phyloP scores from a whole-genome alignment of 1,140 invertebrate species.

The Drosophila asahinai region DNA sequence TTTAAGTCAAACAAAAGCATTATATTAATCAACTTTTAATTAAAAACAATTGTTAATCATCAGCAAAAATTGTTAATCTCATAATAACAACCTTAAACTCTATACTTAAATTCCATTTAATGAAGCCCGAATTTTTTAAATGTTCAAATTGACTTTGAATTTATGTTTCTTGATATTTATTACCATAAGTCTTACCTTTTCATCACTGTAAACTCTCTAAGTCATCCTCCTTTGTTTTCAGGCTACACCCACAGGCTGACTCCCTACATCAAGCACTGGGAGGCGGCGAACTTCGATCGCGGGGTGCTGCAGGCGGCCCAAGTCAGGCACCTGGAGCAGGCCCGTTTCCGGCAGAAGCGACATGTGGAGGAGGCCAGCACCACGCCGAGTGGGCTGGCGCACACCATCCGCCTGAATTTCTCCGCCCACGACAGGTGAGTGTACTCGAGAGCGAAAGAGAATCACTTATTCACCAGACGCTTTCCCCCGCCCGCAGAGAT shows the following conservation, averaged over 20 bases:
- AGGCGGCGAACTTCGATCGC: conserved; percentile 83
- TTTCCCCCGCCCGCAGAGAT: conserved; percentile 87
- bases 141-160: background rate
- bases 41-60: background rate
- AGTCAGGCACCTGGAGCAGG: conserved; percentile 79
- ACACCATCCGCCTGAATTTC: conserved; percentile 84
- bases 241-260: conserved; percentile 82
- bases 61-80: background rate
- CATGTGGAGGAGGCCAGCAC: conserved; percentile 52
- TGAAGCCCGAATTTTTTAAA: background rate
- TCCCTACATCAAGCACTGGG: conserved; percentile 84
- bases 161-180: background rate
- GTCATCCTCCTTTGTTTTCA: conserved; percentile 24
- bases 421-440: conserved; percentile 84
- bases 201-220: background rate
- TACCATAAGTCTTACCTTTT: background rate
- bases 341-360: conserved; percentile 77
- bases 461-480: conserved; percentile 11
- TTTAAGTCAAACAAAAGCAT: background rate
- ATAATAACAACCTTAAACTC: background rate
- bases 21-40: background rate
- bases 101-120: background rate
- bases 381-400: conserved; percentile 70
- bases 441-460: conserved; percentile 10
- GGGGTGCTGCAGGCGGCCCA: conserved; percentile 73